Evolutionary conservation across 2,113 vertebrate species (phyloP).

Genomic region (Pseudorectes ferrugineus): DNA sequence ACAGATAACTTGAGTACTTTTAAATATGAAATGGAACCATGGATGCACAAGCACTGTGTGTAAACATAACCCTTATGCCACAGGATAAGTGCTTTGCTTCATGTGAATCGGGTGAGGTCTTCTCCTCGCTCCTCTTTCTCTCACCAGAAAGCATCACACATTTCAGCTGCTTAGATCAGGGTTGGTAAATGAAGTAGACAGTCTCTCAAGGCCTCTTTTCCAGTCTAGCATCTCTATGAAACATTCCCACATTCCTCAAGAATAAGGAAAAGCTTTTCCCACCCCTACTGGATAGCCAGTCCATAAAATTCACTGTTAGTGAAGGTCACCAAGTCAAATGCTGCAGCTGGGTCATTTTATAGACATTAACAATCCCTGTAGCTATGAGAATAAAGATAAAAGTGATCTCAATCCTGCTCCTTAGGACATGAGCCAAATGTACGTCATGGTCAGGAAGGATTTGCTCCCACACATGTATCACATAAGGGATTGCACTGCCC

Average conservation of each 20-base stretch:
- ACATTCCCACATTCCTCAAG: not conserved
- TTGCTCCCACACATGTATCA: not conserved
- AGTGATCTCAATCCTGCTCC: conserved; percentile 13
- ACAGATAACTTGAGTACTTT: not conserved
- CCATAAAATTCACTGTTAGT: not conserved
- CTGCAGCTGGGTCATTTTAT: conserved; percentile 16
- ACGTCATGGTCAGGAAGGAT: not conserved
- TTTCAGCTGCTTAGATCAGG: not conserved
- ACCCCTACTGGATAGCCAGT: not conserved
- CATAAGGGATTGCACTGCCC: not conserved
- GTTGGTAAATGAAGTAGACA: not conserved
- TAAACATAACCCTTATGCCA: not conserved
- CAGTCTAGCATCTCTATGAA: not conserved
- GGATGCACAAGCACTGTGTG: not conserved
- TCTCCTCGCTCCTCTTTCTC: not conserved
- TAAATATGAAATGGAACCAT: not conserved
- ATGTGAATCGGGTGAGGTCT: not conserved
- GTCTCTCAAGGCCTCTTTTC: not conserved
- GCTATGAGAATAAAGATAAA: conserved; percentile 11
- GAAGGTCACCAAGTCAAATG: conserved; percentile 25
- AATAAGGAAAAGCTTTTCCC: not conserved
- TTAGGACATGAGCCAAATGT: not conserved
- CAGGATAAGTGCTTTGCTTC: not conserved
- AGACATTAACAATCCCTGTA: conserved; percentile 10
- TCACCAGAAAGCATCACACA: not conserved